phyloP scores from a whole-genome alignment of 2,797 vertebrate genomes.

The Enteromius mattozi region DNA sequence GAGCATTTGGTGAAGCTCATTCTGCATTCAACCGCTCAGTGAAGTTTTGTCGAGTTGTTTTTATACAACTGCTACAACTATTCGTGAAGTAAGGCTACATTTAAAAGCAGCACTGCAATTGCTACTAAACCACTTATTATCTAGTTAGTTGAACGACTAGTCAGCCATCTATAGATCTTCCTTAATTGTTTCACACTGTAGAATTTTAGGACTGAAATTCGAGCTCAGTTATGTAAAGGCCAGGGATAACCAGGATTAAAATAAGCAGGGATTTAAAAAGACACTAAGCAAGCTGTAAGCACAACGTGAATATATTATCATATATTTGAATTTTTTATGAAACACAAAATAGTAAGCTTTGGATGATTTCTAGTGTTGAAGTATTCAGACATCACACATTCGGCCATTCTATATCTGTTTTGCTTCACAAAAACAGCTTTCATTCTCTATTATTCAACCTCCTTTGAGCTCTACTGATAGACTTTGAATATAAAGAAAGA shows the following conservation, averaged over 20 bases:
- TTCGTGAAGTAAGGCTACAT: not conserved
- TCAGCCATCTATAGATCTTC: not conserved
- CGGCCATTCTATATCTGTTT: not conserved
- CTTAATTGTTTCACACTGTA: not conserved
- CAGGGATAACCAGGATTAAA: not conserved
- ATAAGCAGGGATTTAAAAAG: not conserved
- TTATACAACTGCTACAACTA: not conserved
- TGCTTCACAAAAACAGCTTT: not conserved
- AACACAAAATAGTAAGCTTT: not conserved
- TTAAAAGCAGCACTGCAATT: not conserved
- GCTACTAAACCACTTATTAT: not conserved
- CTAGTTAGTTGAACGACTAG: not conserved
- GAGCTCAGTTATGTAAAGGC: not conserved
- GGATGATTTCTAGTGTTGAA: not conserved
- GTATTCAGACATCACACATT: not conserved
- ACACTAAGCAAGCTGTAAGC: not conserved
- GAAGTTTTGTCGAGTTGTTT: not conserved
- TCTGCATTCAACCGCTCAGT: not conserved
- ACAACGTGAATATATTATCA: not conserved
- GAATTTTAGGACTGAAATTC: not conserved
- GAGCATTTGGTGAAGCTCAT: not conserved
- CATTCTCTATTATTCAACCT: not conserved
- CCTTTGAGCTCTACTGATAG: not conserved
- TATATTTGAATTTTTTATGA: too few relatives aligned
- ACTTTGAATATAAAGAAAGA: conserved; percentile 10